Percentiles rank a stretch among this genome's conserved stretches.
These are phyloP conservation scores for Hypotaenidia philippensis DNA, from an alignment of 2,797 vertebrate genomes.

Conservation along the genomic window DNA sequence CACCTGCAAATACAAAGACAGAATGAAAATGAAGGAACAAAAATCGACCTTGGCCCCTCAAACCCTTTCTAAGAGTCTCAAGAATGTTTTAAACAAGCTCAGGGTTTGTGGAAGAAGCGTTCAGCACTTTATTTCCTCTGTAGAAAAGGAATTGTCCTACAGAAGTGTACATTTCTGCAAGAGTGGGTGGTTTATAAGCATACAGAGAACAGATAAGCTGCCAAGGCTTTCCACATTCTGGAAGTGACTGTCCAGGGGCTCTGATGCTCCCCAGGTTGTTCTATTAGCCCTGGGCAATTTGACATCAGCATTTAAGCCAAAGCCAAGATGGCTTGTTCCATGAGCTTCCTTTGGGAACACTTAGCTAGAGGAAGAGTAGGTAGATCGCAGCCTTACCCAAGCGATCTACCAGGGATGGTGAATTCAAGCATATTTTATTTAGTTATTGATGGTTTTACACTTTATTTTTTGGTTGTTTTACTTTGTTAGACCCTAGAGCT, in stretches of 20 bases:
- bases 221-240: neutral
- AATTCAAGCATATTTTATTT: neutral
- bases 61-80: neutral
- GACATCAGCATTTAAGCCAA: neutral
- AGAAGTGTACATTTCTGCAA: neutral
- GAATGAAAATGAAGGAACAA: neutral
- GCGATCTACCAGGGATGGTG: neutral
- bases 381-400: neutral
- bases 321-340: neutral
- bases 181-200: neutral
- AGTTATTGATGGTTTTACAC: neutral
- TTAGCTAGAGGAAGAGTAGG: neutral
- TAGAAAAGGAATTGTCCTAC: neutral
- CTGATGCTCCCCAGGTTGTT: neutral
- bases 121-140: neutral
- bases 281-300: neutral
- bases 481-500: neutral
- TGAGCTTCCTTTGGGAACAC: neutral
- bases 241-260: neutral
- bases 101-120: neutral
- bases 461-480: neutral
- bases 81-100: neutral
- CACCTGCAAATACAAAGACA: neutral
- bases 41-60: neutral
- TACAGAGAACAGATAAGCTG: neutral